Evolutionary conservation across 2,797 vertebrate genomes (phyloP).

Genomic region (Enoplosus armatus): DNA sequence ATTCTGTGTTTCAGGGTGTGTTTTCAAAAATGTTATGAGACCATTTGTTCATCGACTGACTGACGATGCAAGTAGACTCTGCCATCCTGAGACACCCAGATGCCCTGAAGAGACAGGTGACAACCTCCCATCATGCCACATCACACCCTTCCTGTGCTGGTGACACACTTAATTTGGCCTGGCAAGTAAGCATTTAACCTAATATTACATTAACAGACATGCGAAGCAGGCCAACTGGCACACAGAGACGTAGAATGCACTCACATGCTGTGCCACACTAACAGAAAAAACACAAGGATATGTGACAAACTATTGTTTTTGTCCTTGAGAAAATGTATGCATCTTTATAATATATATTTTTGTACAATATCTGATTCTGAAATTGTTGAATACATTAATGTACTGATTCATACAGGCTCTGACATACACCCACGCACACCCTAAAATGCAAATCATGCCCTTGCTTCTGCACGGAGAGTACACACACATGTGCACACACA

Average conservation of each 20-base stretch:
- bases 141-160: conserved; percentile 51
- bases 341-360: neutral
- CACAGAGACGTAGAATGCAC: conserved; percentile 20
- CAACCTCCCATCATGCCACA: conserved; percentile 78
- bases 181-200: conserved; percentile 81
- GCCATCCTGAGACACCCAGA: conserved; percentile 59
- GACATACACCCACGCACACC: conserved; percentile 11
- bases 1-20: neutral
- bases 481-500: neutral
- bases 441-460: conserved; percentile 7
- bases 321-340: neutral
- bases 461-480: neutral
- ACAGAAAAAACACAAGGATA: neutral
- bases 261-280: conserved; percentile 1
- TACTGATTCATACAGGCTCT: conserved; percentile 19
- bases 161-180: conserved; percentile 75
- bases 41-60: conserved; percentile 5
- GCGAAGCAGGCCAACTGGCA: conserved; percentile 53
- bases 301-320: neutral
- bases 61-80: conserved; percentile 35
- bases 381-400: neutral
- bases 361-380: neutral
- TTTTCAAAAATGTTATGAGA: conserved; percentile 1
- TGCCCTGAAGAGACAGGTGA: conserved; percentile 79
- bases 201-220: conserved; percentile 69